phyloP scores from a whole-genome alignment of 1,140 invertebrate species.

The Neotoxoptera formosana region DNA sequence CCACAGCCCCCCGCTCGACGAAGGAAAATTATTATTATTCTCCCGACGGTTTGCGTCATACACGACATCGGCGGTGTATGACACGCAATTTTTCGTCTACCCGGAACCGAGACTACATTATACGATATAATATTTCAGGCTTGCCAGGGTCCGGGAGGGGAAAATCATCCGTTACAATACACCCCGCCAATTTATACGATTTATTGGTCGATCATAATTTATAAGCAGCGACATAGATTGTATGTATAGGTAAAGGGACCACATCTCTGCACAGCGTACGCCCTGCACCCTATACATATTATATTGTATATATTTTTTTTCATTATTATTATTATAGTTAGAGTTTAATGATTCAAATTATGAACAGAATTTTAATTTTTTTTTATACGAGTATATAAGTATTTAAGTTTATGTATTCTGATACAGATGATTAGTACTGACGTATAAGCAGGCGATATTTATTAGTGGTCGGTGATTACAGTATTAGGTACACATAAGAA shows the following conservation, averaged over 20 bases:
- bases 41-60: neutral
- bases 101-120: conserved; percentile 8
- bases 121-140: neutral
- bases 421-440: no score
- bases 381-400: neutral
- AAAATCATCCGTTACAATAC: conserved; percentile 15
- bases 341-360: neutral
- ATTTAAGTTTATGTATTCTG: neutral
- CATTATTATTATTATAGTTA: neutral
- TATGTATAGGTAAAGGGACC: neutral
- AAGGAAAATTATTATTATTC: conserved; percentile 29
- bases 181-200: conserved; percentile 43
- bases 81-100: conserved; percentile 40
- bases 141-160: neutral
- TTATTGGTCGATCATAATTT: conserved; percentile 37
- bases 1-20: neutral
- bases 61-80: conserved; percentile 21
- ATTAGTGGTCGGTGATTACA: no score
- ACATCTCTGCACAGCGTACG: neutral
- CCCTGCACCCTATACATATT: neutral
- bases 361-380: neutral
- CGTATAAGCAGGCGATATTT: no score
- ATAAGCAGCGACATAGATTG: neutral
- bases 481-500: no score
- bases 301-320: no score